Evolutionary conservation across 53 echinoderm and acorn worm genomes (phyloP).

Genomic region (Henricia sp.): DNA sequence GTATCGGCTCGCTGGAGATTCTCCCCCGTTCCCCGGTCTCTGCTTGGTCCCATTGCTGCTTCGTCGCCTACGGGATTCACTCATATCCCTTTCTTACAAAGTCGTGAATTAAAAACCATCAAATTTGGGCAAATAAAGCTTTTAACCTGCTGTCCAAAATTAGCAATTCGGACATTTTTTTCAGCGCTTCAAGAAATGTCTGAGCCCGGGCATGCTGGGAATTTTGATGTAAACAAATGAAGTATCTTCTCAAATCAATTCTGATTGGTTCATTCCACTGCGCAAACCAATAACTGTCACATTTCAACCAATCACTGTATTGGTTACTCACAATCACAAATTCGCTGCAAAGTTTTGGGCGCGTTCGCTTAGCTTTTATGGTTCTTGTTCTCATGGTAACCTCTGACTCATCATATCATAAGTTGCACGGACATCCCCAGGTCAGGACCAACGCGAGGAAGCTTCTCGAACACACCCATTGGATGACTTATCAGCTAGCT

Average conservation of each 20-base stretch:
- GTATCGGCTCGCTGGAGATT: constrained; percentile 11
- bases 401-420: too few species aligned
- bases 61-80: constrained; percentile 72
- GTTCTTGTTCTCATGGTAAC: too few species aligned
- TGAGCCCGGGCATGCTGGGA: neutral
- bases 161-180: neutral
- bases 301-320: too few species aligned
- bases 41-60: constrained; percentile 69
- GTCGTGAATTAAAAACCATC: neutral
- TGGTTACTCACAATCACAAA: too few species aligned
- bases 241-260: neutral
- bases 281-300: too few species aligned
- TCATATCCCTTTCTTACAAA: constrained; percentile 31
- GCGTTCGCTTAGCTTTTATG: too few species aligned
- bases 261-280: constrained; percentile 40
- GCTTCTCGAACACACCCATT: too few species aligned
- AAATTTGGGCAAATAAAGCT: neutral
- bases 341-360: too few species aligned
- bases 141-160: neutral
- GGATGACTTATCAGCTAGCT: too few species aligned
- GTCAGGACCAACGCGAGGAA: too few species aligned
- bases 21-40: constrained; percentile 37
- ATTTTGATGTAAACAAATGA: constrained; percentile 38
- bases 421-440: too few species aligned
- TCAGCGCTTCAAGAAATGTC: neutral